A percentile compares a stretch with the other conserved stretches of the same genome.
These are phyloP conservation scores for Tinamus guttatus DNA, from an alignment of 2,113 vertebrate species.

Conservation along the genomic window DNA sequence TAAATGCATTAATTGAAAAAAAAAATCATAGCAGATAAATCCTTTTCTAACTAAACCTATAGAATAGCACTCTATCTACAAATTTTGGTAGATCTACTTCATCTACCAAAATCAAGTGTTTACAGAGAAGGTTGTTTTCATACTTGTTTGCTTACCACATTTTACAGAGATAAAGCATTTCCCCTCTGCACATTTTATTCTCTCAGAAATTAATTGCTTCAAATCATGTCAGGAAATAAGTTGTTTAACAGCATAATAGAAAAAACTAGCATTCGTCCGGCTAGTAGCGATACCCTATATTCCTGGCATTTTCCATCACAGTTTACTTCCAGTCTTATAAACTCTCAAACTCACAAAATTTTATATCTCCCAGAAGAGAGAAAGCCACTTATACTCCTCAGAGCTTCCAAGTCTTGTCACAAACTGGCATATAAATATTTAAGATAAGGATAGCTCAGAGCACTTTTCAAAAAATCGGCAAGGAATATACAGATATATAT, in stretches of 20 bases:
- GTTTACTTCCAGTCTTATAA: neutral
- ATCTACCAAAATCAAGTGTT: neutral
- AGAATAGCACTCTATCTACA: neutral
- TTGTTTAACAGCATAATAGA: neutral
- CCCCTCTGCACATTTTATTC: neutral
- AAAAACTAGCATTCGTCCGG: neutral
- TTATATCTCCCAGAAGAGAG: neutral
- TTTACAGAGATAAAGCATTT: neutral
- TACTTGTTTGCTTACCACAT: neutral
- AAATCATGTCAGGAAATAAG: neutral
- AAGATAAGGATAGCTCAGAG: neutral
- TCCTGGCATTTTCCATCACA: no score
- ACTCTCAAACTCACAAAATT: neutral
- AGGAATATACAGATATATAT: neutral
- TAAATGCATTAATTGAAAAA: neutral
- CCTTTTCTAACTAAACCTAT: neutral
- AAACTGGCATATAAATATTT: neutral
- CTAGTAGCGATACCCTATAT: no score
- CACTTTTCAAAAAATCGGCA: neutral
- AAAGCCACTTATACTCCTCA: neutral
- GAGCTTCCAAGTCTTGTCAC: neutral
- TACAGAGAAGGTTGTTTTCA: neutral
- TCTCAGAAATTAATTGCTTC: neutral
- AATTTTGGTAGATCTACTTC: no score
- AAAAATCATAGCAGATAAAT: neutral